phyloP scores from a whole-genome alignment of 2,888 invertebrate genomes.

The Conchocele bisecta region DNA sequence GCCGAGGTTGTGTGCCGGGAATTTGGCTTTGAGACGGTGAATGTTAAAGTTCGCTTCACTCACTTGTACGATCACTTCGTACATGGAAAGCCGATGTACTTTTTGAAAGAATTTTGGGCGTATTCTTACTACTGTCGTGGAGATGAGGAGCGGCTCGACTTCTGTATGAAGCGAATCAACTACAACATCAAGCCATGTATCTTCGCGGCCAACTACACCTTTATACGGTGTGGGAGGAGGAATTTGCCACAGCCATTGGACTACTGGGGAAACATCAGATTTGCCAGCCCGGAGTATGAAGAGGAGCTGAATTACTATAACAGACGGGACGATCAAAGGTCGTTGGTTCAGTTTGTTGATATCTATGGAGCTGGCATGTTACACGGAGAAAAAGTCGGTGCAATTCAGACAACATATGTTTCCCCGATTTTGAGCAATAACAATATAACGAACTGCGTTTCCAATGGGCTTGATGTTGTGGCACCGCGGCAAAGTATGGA shows the following conservation, averaged over 20 bases:
- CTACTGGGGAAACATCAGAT: slow-evolving; percentile 97
- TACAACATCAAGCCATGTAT: slow-evolving; percentile 88
- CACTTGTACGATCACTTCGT: slow-evolving; percentile 80
- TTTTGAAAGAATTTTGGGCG: slow-evolving; percentile 81
- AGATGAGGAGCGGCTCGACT: slow-evolving; percentile 82
- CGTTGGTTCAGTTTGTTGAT: slow-evolving; percentile 88
- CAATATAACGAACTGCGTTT: slow-evolving; percentile 92
- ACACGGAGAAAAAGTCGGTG: slow-evolving; percentile 96
- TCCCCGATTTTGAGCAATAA: slow-evolving; percentile 92
- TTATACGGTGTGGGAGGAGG: slow-evolving; percentile 91
- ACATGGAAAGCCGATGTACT: slow-evolving; percentile 79
- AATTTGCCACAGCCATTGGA: slow-evolving; percentile 72
- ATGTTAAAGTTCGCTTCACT: slow-evolving; percentile 91
- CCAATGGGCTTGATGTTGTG: slow-evolving; percentile 95
- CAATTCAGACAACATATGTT: slow-evolving; percentile 94
- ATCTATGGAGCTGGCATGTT: slow-evolving; percentile 96
- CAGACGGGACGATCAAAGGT: slow-evolving; percentile 85
- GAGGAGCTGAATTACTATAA: slow-evolving; percentile 86
- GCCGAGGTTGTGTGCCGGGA: slow-evolving; percentile 98
- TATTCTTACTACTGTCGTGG: slow-evolving; percentile 81
- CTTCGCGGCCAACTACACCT: slow-evolving; percentile 94
- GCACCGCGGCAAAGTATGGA: slow-evolving; percentile 90
- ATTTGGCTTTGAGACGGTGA: slow-evolving; percentile 93
- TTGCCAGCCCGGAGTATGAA: slow-evolving; percentile 94
- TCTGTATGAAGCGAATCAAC: slow-evolving; percentile 90